Evolutionary conservation across 2,888 invertebrate species (phyloP).

Genomic region (Agriotes lineatus): DNA sequence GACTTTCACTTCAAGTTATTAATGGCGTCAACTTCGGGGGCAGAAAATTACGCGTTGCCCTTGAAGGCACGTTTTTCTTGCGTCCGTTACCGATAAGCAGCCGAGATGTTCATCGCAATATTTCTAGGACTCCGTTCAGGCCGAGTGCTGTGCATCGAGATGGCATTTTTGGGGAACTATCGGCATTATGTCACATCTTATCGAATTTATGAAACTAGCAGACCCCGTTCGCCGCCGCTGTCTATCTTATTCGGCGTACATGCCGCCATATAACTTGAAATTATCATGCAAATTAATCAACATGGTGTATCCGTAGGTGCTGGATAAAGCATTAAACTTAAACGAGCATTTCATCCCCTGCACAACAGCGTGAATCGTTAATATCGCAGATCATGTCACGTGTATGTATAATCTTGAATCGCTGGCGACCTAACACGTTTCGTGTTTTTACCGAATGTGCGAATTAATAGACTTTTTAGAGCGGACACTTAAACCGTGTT

Average conservation of each 20-base stretch:
- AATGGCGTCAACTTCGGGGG: too few relatives aligned
- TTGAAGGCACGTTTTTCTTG: too few relatives aligned
- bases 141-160: too few relatives aligned
- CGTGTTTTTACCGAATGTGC: conserved; percentile 32
- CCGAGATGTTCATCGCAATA: too few relatives aligned
- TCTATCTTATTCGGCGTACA: not conserved
- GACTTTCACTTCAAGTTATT: too few relatives aligned
- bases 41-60: too few relatives aligned
- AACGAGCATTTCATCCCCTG: conserved; percentile 18
- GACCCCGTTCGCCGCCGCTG: not conserved
- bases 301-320: conserved; percentile 24
- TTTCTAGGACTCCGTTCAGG: too few relatives aligned
- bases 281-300: conserved; percentile 29
- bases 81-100: too few relatives aligned
- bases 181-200: too few relatives aligned
- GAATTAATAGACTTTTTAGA: conserved; percentile 10
- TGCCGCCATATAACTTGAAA: conserved; percentile 25
- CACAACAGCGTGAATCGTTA: conserved; percentile 25
- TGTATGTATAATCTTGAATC: conserved; percentile 26
- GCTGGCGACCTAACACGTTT: conserved; percentile 45
- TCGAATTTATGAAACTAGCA: not conserved
- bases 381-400: conserved; percentile 24
- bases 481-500: not conserved
- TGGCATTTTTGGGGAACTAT: too few relatives aligned
- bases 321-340: conserved; percentile 27